phyloP scores from a whole-genome alignment of 2,113 vertebrate genomes.

The Ctenodactylus gundi region DNA sequence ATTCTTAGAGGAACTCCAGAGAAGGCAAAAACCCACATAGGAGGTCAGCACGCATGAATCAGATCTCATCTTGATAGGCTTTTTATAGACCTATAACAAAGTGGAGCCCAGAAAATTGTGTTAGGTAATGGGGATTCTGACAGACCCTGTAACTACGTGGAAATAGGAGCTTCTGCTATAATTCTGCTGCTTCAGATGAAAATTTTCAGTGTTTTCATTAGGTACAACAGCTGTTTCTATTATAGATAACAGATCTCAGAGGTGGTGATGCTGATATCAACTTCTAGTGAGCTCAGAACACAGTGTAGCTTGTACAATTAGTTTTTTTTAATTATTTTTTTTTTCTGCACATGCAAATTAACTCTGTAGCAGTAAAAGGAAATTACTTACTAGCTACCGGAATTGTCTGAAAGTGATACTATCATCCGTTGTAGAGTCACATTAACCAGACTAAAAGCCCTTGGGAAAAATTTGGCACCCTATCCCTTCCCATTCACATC shows the following conservation, averaged over 20 bases:
- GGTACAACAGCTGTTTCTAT: conserved; percentile 85
- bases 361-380: conserved; percentile 81
- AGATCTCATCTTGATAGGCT: conserved; percentile 59
- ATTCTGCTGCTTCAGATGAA: conserved; percentile 82
- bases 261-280: conserved; percentile 77
- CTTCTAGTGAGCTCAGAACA: conserved; percentile 75
- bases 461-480: conserved; percentile 75
- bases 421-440: conserved; percentile 65
- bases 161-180: conserved; percentile 76
- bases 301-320: conserved; percentile 77
- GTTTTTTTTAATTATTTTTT: conserved; percentile 69
- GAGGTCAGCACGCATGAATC: conserved; percentile 66
- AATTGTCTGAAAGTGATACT: conserved; percentile 70
- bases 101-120: conserved; percentile 62
- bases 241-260: conserved; percentile 81
- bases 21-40: conserved; percentile 47
- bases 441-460: conserved; percentile 78
- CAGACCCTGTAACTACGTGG: conserved; percentile 76
- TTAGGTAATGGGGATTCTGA: conserved; percentile 75
- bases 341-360: conserved; percentile 78
- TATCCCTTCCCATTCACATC: conserved; percentile 59
- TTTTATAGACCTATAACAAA: conserved; percentile 73
- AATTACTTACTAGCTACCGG: conserved; percentile 80
- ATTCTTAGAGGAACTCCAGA: conserved; percentile 39
- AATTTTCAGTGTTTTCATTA: conserved; percentile 82